Evolutionary conservation across 2,797 vertebrate genomes (phyloP), one percentile per base, ranked within the genome.

Genomic region (Anolis apletophallus): DNA sequence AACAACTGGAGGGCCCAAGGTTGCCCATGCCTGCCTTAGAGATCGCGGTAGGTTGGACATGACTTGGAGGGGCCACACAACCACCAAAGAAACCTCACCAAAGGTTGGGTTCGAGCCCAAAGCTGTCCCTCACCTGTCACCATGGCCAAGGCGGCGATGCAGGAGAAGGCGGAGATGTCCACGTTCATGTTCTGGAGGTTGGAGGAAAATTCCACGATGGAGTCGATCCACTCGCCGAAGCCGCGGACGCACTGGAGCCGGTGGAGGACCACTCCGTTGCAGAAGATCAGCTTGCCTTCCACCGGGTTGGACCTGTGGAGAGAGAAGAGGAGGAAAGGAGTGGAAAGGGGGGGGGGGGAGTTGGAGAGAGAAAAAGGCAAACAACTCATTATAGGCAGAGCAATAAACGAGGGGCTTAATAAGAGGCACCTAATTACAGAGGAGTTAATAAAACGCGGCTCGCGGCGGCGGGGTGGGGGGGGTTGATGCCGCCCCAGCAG

Each of bases 241-340:
- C 99, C 99, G 17, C 99, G 99, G 85, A 99, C 98, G 90, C 99
- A 99, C 96, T 99, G 98, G 95, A 99, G 94, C 97, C 98, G 97
- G 98, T 99, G 98, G 93, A 99, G 95, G 91, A 99, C 99, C 89
- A 98, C 98, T 81, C 98, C 99, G 86, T 98, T 99, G 96, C 99
- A 99, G 97, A 99, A 99, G 94, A 99, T 99, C 91, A 99, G 98
- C 95, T 99, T 99, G 90, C 98, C 98, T 96, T 99, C 99, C 96
- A 98, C 98, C 5, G 99, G 98, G 94, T 99, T 99, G 94, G 99
- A 99, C 97, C 99, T 99, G 97, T 46, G 8, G 36, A 13, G 21
- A 73, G 36, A 73, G 36, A 73, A 11, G 19, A 8, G 5, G 36
- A 10, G 11, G 40, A 3, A 46, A 11, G 23, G 7, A 7, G 36